Evolutionary conservation across 2,888 invertebrate species (phyloP).

Genomic region (Sylvicola cinctus): DNA sequence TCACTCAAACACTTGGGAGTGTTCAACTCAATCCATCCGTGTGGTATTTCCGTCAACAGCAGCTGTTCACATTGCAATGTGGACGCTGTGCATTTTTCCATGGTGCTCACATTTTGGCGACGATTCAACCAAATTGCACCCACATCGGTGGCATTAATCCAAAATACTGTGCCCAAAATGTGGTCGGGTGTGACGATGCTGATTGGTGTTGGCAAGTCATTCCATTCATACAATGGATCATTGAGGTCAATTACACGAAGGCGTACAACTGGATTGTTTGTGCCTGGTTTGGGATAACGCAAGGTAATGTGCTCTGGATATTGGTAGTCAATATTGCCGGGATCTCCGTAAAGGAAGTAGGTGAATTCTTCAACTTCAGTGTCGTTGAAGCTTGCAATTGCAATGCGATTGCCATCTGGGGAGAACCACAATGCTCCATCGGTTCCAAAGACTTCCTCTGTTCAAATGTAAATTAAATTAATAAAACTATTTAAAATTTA

Average conservation of each 20-base stretch:
- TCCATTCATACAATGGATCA: conserved; percentile 14
- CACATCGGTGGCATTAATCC: conserved; percentile 47
- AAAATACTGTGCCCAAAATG: conserved; percentile 46
- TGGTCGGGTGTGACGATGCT: conserved; percentile 36
- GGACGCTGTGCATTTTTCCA: conserved; percentile 26
- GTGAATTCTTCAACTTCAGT: conserved; percentile 39
- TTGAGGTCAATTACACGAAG: conserved; percentile 39
- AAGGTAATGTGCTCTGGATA: conserved; percentile 45
- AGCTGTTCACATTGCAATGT: conserved; percentile 17
- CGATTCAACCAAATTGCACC: conserved; percentile 68
- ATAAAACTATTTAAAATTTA: conserved; percentile 17
- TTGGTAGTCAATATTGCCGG: conserved; percentile 33
- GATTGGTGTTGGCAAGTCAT: conserved; percentile 29
- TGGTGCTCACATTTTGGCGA: conserved; percentile 43
- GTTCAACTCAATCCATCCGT: conserved; percentile 48
- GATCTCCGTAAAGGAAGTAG: conserved; percentile 44
- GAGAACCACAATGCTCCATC: conserved; percentile 67
- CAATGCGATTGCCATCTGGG: conserved; percentile 40
- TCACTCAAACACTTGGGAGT: conserved; percentile 24
- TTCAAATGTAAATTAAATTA: conserved; percentile 9
- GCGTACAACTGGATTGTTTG: conserved; percentile 48
- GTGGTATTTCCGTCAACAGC: conserved; percentile 31
- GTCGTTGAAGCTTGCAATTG: conserved; percentile 54
- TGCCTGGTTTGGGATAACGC: conserved; percentile 63
- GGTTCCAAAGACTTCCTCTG: conserved; percentile 52